Evolutionary conservation across 2,797 vertebrate species (phyloP).

Genomic region (Aulostomus chinensis): DNA sequence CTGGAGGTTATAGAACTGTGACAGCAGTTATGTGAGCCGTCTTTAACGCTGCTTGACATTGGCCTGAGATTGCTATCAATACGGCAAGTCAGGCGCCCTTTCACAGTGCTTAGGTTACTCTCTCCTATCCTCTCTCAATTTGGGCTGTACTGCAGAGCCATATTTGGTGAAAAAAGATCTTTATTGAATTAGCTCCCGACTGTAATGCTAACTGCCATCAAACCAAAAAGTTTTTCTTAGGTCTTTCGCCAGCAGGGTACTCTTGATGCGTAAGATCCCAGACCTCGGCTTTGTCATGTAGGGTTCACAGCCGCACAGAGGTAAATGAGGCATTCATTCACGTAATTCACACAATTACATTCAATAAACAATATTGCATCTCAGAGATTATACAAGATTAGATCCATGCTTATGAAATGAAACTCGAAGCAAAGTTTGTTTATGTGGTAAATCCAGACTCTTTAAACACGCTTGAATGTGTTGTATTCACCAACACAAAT

Average conservation of each 20-base stretch:
- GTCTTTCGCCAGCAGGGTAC: slow-evolving; percentile 50
- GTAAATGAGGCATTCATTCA: slow-evolving; percentile 41
- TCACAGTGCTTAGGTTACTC: slow-evolving; percentile 50
- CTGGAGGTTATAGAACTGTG: slow-evolving; percentile 33
- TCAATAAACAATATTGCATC: slow-evolving; percentile 39
- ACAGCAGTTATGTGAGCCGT: slow-evolving; percentile 36
- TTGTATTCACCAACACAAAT: slow-evolving; percentile 46
- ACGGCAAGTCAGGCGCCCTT: slow-evolving; percentile 47
- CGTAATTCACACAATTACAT: slow-evolving; percentile 31
- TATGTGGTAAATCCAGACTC: slow-evolving; percentile 45
- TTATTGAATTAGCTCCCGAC: slow-evolving; percentile 73
- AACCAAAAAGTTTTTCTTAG: slow-evolving; percentile 42
- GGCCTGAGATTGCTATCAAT: slow-evolving; percentile 46
- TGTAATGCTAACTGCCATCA: slow-evolving; percentile 57
- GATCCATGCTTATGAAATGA: slow-evolving; percentile 38
- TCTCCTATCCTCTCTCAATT: slow-evolving; percentile 56
- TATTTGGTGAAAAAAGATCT: slow-evolving; percentile 54
- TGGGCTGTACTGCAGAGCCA: slow-evolving; percentile 26
- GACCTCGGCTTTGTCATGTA: slow-evolving; percentile 22
- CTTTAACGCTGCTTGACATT: slow-evolving; percentile 45
- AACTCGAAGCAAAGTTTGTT: slow-evolving; percentile 46
- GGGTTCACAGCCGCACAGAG: slow-evolving; percentile 29
- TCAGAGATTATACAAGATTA: slow-evolving; percentile 23
- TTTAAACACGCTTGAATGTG: slow-evolving; percentile 41
- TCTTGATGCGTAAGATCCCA: slow-evolving; percentile 30